Percentiles rank a stretch among this genome's conserved stretches.
Evolutionary conservation across 2,113 vertebrate species (phyloP).

Genomic region (Penelope pileata): DNA sequence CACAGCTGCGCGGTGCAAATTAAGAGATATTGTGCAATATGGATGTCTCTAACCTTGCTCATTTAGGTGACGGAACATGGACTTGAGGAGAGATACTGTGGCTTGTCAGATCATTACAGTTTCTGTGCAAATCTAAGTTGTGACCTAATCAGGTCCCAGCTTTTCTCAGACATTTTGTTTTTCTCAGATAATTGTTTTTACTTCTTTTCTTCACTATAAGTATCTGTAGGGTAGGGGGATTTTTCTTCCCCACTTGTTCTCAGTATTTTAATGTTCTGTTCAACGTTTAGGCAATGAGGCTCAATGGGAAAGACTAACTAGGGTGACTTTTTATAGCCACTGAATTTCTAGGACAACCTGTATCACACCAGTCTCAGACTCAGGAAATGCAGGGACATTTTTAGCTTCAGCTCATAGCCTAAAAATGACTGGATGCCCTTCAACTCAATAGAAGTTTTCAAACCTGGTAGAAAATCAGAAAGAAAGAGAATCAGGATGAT

Average conservation of each 20-base stretch:
- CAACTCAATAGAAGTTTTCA: not conserved
- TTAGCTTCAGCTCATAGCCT: not conserved
- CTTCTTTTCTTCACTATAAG: not conserved
- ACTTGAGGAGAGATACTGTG: not conserved
- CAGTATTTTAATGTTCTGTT: not conserved
- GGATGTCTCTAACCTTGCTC: not conserved
- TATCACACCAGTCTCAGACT: not conserved
- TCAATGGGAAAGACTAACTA: not conserved
- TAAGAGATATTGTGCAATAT: not conserved
- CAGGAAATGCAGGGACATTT: not conserved
- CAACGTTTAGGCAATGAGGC: not conserved
- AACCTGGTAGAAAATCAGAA: not conserved
- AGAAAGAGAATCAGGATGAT: not conserved
- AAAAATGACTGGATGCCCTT: not conserved
- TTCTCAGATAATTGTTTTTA: not conserved
- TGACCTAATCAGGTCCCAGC: not conserved
- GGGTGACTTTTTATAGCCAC: not conserved
- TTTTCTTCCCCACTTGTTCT: not conserved
- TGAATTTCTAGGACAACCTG: not conserved
- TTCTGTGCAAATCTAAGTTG: not conserved
- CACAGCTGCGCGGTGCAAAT: not conserved
- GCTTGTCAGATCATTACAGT: not conserved
- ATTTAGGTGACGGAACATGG: not conserved
- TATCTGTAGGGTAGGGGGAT: rapidly evolving
- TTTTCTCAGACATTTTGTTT: not conserved